Conservation (phyloP, 2,888 invertebrate species). For the Polietes domitor region DNA sequence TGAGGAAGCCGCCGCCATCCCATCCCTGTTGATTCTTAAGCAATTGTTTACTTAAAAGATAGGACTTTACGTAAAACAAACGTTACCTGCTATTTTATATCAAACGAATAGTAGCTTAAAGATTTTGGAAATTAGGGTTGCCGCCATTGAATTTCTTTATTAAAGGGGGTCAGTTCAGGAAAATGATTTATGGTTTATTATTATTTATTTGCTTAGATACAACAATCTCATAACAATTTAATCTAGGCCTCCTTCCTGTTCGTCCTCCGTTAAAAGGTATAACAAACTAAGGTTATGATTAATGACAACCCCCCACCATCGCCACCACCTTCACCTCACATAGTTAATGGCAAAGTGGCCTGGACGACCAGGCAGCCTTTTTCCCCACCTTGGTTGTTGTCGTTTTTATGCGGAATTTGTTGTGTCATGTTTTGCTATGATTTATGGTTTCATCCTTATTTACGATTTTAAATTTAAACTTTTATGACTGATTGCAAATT, state of each 20-base stretch:
- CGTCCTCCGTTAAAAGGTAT: background rate
- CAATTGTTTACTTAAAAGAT: constrained; percentile 23
- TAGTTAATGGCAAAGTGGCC: too few relatives aligned
- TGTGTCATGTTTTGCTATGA: constrained; percentile 21
- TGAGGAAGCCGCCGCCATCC: background rate
- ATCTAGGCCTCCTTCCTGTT: background rate
- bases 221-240: too few relatives aligned
- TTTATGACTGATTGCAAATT: constrained; percentile 33
- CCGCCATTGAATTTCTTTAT: background rate
- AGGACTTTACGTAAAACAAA: too few relatives aligned
- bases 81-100: too few relatives aligned
- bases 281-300: too few relatives aligned
- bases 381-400: background rate
- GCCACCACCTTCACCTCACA: too few relatives aligned
- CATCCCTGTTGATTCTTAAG: constrained; percentile 8
- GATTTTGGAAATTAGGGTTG: background rate
- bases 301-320: too few relatives aligned
- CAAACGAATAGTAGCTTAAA: background rate
- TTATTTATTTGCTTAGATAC: too few relatives aligned
- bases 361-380: too few relatives aligned
- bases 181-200: background rate
- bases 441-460: constrained; percentile 19
- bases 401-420: background rate
- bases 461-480: constrained; percentile 21
- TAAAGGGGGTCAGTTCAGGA: background rate